These are phyloP conservation scores for Nipponacmea schrenckii DNA, from an alignment of 2,888 invertebrate genomes.

Conservation along the genomic window DNA sequence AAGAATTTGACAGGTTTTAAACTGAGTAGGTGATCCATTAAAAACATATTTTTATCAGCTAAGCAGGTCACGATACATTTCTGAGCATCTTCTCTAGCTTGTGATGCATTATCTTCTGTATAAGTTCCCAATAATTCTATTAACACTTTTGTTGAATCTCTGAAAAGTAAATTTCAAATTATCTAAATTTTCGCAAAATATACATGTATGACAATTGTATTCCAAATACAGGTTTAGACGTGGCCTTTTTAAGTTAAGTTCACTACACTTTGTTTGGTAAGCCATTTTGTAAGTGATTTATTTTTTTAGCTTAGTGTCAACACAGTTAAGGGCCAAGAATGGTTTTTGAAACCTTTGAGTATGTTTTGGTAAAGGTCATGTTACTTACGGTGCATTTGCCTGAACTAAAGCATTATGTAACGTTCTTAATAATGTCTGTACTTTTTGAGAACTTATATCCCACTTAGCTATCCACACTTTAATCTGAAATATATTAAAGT, in stretches of 20 bases:
- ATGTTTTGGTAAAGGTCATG: no score
- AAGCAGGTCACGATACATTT: constrained; percentile 92
- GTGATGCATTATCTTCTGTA: constrained; percentile 95
- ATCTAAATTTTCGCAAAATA: no score
- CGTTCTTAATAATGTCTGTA: constrained; percentile 89
- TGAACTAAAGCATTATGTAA: constrained; percentile 89
- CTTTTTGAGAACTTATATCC: constrained; percentile 63
- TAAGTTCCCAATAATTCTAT: constrained; percentile 95
- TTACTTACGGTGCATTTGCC: constrained; percentile 79
- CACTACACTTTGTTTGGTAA: no score
- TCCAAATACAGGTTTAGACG: no score
- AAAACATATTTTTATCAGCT: constrained; percentile 93
- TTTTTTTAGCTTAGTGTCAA: no score
- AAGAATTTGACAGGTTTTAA: constrained; percentile 94
- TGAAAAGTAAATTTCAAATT: not conserved
- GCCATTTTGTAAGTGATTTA: no score
- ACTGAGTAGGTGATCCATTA: constrained; percentile 91
- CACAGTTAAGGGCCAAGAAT: no score
- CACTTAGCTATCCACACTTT: constrained; percentile 66
- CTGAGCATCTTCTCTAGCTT: constrained; percentile 92
- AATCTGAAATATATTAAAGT: constrained; percentile 50
- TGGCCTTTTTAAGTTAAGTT: no score
- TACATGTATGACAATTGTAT: no score
- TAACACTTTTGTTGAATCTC: constrained; percentile 90
- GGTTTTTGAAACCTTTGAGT: no score